These are phyloP conservation scores for Clarias macrocephalus DNA, from an alignment of 2,113 vertebrate genomes.

Conservation along the genomic window DNA sequence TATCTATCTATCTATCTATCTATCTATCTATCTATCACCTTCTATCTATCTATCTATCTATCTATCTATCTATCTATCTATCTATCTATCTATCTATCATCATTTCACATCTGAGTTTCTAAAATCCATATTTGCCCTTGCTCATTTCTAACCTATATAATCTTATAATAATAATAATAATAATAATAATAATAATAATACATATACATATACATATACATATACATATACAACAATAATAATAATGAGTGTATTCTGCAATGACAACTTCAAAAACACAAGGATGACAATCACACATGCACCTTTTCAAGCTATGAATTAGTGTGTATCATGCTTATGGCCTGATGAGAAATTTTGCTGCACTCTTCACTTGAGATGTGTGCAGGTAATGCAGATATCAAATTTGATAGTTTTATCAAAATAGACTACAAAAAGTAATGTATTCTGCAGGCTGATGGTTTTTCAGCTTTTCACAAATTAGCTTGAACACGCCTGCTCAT, in stretches of 20 bases:
- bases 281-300: neutral
- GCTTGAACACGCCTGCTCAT: neutral
- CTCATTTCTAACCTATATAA: neutral
- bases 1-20: too few species aligned
- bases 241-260: neutral
- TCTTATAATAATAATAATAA: neutral
- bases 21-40: too few species aligned
- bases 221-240: too few species aligned
- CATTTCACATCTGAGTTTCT: neutral
- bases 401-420: neutral
- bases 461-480: neutral
- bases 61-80: neutral
- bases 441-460: neutral
- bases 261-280: neutral
- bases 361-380: neutral
- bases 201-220: too few species aligned
- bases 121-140: neutral
- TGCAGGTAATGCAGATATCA: neutral
- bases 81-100: neutral
- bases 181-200: too few species aligned
- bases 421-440: neutral
- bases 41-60: constrained; percentile 8
- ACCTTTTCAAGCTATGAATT: neutral
- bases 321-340: neutral
- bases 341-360: neutral